Percentiles rank a stretch among this genome's conserved stretches.
Conservation (phyloP, 2,113 vertebrate genomes). For the Miniopterus natalensis region DNA sequence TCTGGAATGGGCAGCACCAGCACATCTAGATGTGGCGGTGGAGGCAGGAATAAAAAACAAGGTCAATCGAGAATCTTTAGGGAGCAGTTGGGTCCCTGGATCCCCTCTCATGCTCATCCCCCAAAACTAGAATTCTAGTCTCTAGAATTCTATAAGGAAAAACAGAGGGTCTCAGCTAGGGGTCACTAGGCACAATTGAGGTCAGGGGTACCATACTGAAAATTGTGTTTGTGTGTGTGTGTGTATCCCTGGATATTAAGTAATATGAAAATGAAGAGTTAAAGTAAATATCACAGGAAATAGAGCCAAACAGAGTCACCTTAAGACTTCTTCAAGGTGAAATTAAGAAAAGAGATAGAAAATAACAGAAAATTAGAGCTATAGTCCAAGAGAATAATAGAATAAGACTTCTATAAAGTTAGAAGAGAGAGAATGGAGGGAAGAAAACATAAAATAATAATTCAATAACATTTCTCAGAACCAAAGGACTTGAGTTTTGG, state of each 20-base stretch:
- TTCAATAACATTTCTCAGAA: constrained; percentile 14
- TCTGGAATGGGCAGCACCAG: neutral
- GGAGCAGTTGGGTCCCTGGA: neutral
- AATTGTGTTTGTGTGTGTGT: neutral
- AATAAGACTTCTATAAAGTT: neutral
- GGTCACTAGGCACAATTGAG: neutral
- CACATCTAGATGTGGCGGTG: neutral
- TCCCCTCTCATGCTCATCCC: neutral
- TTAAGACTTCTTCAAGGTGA: no score
- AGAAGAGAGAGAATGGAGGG: neutral
- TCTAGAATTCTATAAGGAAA: neutral
- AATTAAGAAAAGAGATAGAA: neutral
- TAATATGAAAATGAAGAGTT: constrained; percentile 8
- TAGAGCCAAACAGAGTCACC: neutral
- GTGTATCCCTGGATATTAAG: neutral
- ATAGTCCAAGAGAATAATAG: constrained; percentile 18
- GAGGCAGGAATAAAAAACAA: neutral
- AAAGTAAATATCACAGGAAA: constrained; percentile 10
- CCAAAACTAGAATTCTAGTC: neutral
- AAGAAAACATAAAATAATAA: constrained; percentile 20
- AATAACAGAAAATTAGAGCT: constrained; percentile 16
- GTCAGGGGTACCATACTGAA: neutral
- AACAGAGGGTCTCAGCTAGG: neutral
- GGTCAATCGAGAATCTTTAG: neutral
- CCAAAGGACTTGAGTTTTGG: neutral